phyloP scores from a whole-genome alignment of 92 coral and sea anemone species.

The Ricordea florida region DNA sequence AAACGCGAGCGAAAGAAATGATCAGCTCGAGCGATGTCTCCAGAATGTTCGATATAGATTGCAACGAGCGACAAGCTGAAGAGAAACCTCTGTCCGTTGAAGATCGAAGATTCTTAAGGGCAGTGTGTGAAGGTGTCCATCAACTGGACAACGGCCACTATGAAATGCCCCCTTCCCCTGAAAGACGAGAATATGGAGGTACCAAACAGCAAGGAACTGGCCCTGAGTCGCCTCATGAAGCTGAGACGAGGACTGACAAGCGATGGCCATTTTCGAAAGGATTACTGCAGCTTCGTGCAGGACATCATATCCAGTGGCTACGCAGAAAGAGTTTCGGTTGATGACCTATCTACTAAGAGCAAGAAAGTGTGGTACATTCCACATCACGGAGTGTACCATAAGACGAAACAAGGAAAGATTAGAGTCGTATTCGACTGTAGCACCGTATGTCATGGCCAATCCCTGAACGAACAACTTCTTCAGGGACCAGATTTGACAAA shows the following conservation, averaged over 20 bases:
- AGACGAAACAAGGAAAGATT: slow-evolving; percentile 1
- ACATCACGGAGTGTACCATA: slow-evolving; percentile 9
- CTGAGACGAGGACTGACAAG: slow-evolving; percentile 26
- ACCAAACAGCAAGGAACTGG: slow-evolving; percentile 18
- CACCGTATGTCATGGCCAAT: too few relatives aligned
- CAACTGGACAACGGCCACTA: slow-evolving; percentile 21
- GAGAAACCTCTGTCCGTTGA: slow-evolving; percentile 12
- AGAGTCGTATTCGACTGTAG: too few relatives aligned
- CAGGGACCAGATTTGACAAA: slow-evolving; percentile 45
- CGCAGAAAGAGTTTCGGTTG: neutral
- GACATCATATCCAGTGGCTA: neutral
- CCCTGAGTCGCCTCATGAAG: slow-evolving; percentile 30
- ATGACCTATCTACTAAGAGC: neutral
- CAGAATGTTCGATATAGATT: slow-evolving; percentile 33
- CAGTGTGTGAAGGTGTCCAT: slow-evolving; percentile 1
- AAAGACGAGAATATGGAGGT: neutral
- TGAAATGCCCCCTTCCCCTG: slow-evolving; percentile 24
- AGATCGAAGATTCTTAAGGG: slow-evolving; percentile 24
- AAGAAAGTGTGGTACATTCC: slow-evolving; percentile 20
- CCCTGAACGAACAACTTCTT: slow-evolving; percentile 8
- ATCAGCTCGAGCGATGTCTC: neutral
- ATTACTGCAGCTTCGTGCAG: neutral
- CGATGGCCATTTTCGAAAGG: slow-evolving; percentile 25
- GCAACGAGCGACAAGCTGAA: slow-evolving; percentile 7
- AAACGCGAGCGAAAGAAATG: slow-evolving; percentile 8